phyloP scores from a whole-genome alignment of 2,113 vertebrate genomes.

The Athene noctua region DNA sequence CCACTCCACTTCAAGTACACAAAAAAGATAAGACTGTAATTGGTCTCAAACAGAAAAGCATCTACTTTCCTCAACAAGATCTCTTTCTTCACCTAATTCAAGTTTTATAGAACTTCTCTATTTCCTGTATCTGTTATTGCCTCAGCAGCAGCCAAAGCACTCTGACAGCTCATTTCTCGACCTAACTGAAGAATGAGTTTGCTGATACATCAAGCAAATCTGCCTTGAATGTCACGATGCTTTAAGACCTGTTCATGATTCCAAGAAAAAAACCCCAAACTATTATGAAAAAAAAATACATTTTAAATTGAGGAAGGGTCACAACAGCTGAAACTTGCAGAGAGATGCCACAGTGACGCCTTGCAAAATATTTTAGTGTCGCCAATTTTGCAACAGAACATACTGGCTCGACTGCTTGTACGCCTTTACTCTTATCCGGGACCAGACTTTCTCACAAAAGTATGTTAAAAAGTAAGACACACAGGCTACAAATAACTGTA shows the following conservation, averaged over 20 bases:
- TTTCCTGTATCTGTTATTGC: background rate
- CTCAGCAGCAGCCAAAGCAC: background rate
- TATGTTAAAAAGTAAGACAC: background rate
- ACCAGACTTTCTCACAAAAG: background rate
- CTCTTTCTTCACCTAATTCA: background rate
- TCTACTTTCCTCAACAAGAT: background rate
- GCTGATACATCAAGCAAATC: background rate
- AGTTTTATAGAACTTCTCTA: background rate
- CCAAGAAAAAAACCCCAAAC: background rate
- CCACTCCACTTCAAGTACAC: background rate
- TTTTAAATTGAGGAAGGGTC: background rate
- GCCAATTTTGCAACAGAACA: background rate
- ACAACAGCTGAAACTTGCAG: background rate
- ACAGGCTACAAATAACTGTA: background rate
- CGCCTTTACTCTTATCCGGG: background rate
- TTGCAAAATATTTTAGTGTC: background rate
- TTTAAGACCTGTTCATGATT: background rate
- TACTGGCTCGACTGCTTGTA: background rate
- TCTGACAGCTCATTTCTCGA: background rate
- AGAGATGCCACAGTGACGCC: background rate
- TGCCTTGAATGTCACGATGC: background rate
- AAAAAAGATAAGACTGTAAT: constrained; percentile 16
- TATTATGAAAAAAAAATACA: background rate
- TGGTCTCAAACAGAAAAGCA: background rate
- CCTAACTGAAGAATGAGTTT: background rate